A percentile compares a stretch with the other conserved stretches of the same genome.
These are phyloP conservation scores for Peromyscus nudipes DNA, from an alignment of 2,797 vertebrate genomes.

Conservation along the genomic window DNA sequence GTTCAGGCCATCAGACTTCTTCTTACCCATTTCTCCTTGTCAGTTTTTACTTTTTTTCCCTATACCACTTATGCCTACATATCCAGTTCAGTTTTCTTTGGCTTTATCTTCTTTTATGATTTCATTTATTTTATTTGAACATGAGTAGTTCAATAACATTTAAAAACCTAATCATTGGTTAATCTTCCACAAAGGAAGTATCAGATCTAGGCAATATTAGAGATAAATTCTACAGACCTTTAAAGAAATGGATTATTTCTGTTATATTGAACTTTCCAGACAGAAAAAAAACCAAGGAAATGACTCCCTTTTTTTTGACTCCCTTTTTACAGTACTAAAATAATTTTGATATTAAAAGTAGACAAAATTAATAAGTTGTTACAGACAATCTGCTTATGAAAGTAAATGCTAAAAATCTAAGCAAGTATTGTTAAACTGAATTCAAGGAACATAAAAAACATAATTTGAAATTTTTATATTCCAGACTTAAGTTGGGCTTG, in stretches of 20 bases:
- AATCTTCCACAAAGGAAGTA: not conserved
- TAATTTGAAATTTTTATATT: slow-evolving; percentile 1
- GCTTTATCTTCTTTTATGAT: not conserved
- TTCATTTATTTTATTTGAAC: not conserved
- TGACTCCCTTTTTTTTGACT: not conserved
- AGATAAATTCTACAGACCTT: not conserved
- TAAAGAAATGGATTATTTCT: not conserved
- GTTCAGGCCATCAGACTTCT: not conserved
- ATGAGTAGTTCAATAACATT: not conserved
- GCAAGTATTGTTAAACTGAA: not conserved
- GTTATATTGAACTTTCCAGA: not conserved
- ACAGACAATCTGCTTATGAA: not conserved
- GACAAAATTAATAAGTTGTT: not conserved
- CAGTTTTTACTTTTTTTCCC: no score
- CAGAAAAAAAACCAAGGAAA: not conserved
- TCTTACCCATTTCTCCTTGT: not conserved
- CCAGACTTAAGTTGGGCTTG: slow-evolving; percentile 10
- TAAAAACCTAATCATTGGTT: not conserved
- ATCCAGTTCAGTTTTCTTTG: not conserved
- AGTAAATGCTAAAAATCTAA: not conserved
- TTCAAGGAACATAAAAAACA: not conserved
- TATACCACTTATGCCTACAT: no score
- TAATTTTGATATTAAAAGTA: not conserved
- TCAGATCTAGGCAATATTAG: not conserved
- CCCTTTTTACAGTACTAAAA: not conserved